Conservation (phyloP, 2,113 vertebrate genomes). For the Calyptomena viridis region DNA sequence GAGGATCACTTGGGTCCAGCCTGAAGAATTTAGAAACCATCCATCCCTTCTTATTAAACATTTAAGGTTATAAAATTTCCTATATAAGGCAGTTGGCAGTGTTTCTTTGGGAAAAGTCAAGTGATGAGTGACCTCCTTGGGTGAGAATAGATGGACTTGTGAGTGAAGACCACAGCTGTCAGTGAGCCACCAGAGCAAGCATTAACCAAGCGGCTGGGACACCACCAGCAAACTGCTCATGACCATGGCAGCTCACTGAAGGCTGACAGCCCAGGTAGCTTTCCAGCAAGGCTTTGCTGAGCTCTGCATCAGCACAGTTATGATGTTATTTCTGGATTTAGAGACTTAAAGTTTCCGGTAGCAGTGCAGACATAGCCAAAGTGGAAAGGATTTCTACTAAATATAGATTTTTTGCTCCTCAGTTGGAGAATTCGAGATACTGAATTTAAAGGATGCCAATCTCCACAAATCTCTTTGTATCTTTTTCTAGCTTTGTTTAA, state of each 20-base stretch:
- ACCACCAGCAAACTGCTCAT: background rate
- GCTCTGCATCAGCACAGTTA: background rate
- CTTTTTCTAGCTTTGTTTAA: background rate
- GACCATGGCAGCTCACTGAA: background rate
- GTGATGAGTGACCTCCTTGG: background rate
- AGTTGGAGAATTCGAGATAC: background rate
- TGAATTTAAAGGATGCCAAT: background rate
- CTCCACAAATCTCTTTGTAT: background rate
- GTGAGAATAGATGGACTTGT: background rate
- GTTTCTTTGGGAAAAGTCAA: background rate
- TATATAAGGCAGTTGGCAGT: background rate
- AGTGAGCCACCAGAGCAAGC: background rate
- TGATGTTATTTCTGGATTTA: background rate
- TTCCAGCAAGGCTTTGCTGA: background rate
- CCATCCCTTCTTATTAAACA: background rate
- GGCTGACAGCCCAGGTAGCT: background rate
- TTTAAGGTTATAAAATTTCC: background rate
- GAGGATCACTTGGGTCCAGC: background rate
- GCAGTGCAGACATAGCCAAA: background rate
- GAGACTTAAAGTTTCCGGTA: background rate
- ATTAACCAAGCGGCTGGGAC: background rate
- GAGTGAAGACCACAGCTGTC: background rate
- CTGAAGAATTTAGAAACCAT: background rate
- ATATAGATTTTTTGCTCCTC: background rate
- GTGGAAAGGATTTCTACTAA: background rate